Evolutionary conservation across 1,140 invertebrate genomes (phyloP).

Genomic region (Formica exsecta): DNA sequence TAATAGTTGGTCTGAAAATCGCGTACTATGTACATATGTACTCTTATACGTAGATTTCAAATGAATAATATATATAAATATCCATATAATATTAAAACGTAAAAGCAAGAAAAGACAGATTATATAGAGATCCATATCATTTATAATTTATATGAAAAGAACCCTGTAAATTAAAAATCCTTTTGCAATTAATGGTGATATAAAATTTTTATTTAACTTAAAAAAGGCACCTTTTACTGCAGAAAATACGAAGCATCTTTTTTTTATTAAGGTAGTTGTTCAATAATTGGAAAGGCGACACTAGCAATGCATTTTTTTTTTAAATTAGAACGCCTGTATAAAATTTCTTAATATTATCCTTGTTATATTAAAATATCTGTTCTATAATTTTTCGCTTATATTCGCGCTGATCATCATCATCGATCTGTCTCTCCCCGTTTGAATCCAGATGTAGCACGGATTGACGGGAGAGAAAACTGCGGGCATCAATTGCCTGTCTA

Average conservation of each 20-base stretch:
- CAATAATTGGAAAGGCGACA: neutral
- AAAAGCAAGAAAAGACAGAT: neutral
- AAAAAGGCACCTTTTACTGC: no score
- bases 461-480: slow-evolving; percentile 53
- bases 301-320: neutral
- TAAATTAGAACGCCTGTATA: neutral
- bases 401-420: slow-evolving; percentile 12
- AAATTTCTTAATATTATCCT: neutral
- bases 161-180: neutral
- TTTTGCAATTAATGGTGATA: neutral
- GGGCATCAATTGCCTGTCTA: slow-evolving; percentile 15
- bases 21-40: neutral
- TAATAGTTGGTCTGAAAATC: slow-evolving; percentile 16
- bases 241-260: no score
- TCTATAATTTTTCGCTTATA: slow-evolving; percentile 7
- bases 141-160: neutral
- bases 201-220: neutral
- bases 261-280: neutral
- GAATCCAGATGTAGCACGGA: slow-evolving; percentile 57
- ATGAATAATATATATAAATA: neutral
- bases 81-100: slow-evolving; percentile 6
- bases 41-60: neutral
- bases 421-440: slow-evolving; percentile 6
- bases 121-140: neutral
- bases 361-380: neutral